Evolutionary conservation across 2,113 vertebrate genomes (phyloP), one percentile per base, ranked within the genome.

Genomic region (Cariama cristata): DNA sequence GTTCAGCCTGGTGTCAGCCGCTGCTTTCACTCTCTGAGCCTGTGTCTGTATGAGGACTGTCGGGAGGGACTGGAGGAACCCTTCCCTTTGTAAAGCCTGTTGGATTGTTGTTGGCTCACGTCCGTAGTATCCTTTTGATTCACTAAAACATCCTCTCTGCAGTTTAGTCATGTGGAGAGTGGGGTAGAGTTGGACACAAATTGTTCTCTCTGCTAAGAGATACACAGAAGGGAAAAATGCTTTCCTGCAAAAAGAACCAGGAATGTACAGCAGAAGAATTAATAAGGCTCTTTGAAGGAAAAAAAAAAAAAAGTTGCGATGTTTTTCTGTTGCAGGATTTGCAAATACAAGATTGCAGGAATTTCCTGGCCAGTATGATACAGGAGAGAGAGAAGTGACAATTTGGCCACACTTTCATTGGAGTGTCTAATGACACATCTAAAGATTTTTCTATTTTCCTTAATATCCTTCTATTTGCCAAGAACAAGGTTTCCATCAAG

Each of bases 381-480:
- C 1, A 42, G 35, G 12, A 85, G 69, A 76, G 69, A 76, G 28
- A 85, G 49, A 81, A 82, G 19, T 58, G 88, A 67, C 35, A 77
- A 56, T 71, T 88, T 83, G n/a, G 45, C 50, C 50, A 58, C 6
- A 1, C 27, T 90, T 93, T 71, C 55, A 67, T 17, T 93, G 55
- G 38, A 63, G 50, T 55, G 50, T 44, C 71, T 95, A 93, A 86
- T 69, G 67, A 49, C 74, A 67, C 30, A 79, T 59, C 45, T 94
- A 93, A 94, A 96, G 91, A 93, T 80, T 93, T 92, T 96, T 91
- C 69, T 74, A 3, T 95, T 96, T 92, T 81, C 49, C 14, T 96
- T 95, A 94, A 84, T 95, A 77, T 45, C 33, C 60, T 4, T 81
- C 76, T 95, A 27, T 93, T 93, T 91, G 87, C 79, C 93, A 96